A percentile compares a stretch with the other conserved stretches of the same genome.
phyloP scores from a whole-genome alignment of 2,113 vertebrate species.

The Hemichromis elongatus region DNA sequence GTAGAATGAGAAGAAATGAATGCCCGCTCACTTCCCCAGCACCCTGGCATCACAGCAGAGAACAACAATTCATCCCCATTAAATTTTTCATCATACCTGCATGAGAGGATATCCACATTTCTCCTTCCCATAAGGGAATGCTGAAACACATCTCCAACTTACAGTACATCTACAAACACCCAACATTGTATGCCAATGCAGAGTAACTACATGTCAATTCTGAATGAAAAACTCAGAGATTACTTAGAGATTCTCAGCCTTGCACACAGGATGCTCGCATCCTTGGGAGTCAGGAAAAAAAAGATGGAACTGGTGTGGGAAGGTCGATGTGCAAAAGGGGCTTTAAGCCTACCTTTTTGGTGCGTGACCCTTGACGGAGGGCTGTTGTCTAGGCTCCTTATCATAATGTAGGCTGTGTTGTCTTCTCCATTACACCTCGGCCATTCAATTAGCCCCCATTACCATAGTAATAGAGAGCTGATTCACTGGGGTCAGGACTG shows the following conservation, averaged over 20 bases:
- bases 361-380: constrained; percentile 63
- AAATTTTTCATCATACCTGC: constrained; percentile 57
- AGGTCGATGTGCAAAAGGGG: constrained; percentile 15
- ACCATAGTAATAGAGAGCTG: constrained; percentile 78
- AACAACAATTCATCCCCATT: constrained; percentile 50
- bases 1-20: constrained; percentile 58
- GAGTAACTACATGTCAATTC: constrained; percentile 2
- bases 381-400: constrained; percentile 73
- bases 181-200: background rate
- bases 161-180: background rate
- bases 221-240: constrained; percentile 12
- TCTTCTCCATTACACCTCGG: constrained; percentile 75
- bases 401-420: constrained; percentile 79
- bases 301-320: background rate
- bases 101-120: constrained; percentile 21
- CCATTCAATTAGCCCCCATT: constrained; percentile 82
- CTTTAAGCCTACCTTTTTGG: constrained; percentile 68
- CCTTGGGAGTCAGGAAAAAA: background rate
- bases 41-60: constrained; percentile 10
- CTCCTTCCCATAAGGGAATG: background rate
- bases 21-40: constrained; percentile 50
- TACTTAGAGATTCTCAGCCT: background rate
- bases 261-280: background rate
- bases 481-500: constrained; percentile 70
- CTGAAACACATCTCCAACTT: background rate